These are phyloP conservation scores for Drosophila sucinea DNA, from an alignment of 1,140 invertebrate genomes.

Conservation along the genomic window DNA sequence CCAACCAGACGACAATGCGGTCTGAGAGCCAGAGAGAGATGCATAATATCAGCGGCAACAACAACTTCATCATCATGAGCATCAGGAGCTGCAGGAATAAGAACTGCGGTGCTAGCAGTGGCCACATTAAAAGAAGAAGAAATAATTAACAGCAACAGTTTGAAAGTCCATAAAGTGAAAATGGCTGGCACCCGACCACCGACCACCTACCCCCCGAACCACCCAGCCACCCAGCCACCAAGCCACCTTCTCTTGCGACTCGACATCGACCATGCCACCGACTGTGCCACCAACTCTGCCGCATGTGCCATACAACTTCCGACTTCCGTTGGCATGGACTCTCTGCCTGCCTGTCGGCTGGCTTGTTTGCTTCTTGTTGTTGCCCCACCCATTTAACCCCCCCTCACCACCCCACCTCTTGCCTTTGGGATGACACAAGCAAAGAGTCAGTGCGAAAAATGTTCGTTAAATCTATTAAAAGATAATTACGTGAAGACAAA, in stretches of 20 bases:
- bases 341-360: neutral
- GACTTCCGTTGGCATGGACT: conserved; percentile 69
- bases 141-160: conserved; percentile 81
- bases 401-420: neutral
- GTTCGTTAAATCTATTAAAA: conserved; percentile 82
- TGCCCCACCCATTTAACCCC: neutral
- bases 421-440: conserved; percentile 50
- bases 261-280: conserved; percentile 26
- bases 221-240: conserved; percentile 9
- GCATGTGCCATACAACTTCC: conserved; percentile 79
- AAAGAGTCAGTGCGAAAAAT: conserved; percentile 75
- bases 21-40: conserved; percentile 21
- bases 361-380: conserved; percentile 4
- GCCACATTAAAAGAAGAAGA: conserved; percentile 80
- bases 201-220: neutral
- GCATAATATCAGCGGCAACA: conserved; percentile 74
- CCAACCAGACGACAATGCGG: conserved; percentile 7
- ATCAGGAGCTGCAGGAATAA: conserved; percentile 33
- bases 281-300: conserved; percentile 43
- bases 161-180: conserved; percentile 81
- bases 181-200: conserved; percentile 59
- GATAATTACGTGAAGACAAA: conserved; percentile 82
- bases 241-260: conserved; percentile 9
- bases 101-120: conserved; percentile 65
- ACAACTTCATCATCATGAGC: conserved; percentile 32